Conservation (phyloP, 2,888 invertebrate species). For the Sepiola atlantica region DNA sequence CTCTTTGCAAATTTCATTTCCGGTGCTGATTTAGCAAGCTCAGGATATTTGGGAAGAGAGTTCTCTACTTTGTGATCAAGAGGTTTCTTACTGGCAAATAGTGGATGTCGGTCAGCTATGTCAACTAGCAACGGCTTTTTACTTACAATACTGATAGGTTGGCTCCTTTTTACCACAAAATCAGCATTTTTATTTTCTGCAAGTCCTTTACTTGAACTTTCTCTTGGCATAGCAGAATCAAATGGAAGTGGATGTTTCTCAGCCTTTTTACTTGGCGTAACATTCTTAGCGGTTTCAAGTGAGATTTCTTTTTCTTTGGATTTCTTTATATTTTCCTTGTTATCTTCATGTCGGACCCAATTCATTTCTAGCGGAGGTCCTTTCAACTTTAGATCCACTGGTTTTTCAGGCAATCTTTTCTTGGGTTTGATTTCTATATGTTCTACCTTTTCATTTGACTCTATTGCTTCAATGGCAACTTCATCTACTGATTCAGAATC, state of each 20-base stretch:
- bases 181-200: conserved; percentile 63
- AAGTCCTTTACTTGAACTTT: conserved; percentile 47
- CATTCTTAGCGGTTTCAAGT: not conserved
- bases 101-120: conserved; percentile 39
- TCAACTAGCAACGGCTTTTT: conserved; percentile 43
- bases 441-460: not conserved
- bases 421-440: not conserved
- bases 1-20: conserved; percentile 6
- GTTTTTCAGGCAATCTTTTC: not conserved
- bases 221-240: not conserved
- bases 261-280: not conserved
- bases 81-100: conserved; percentile 38
- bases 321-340: conserved; percentile 22
- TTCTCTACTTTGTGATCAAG: not conserved
- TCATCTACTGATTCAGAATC: conserved; percentile 24
- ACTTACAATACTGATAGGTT: conserved; percentile 63
- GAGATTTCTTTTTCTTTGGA: conserved; percentile 43
- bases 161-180: conserved; percentile 63
- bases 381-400: conserved; percentile 13
- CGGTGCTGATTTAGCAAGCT: not conserved
- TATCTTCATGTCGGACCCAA: not conserved
- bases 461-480: not conserved
- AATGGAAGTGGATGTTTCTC: not conserved
- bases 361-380: conserved; percentile 43
- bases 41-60: not conserved